Evolutionary conservation across 2,113 vertebrate genomes (phyloP).

Genomic region (Cololabis saira): DNA sequence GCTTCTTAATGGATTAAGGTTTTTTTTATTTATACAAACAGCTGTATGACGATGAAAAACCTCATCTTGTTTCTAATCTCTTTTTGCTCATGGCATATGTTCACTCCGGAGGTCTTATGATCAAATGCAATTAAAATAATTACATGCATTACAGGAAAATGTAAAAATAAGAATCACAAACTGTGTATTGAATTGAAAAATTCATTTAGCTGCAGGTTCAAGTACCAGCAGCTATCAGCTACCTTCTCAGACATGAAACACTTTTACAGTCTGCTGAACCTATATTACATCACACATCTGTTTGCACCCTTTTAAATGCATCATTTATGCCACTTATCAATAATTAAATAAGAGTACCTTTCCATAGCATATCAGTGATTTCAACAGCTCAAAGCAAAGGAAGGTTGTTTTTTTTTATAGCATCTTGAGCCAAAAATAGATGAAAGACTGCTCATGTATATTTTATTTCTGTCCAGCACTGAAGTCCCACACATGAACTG

Average conservation of each 20-base stretch:
- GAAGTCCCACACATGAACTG: not conserved
- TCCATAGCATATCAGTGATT: not conserved
- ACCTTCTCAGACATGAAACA: not conserved
- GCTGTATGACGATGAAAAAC: too few species aligned
- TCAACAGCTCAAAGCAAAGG: not conserved
- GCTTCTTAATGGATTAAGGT: too few species aligned
- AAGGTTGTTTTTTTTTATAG: slow-evolving; percentile 4
- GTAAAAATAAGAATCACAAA: not conserved
- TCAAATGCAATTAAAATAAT: too few species aligned
- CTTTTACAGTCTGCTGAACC: not conserved
- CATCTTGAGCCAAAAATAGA: slow-evolving; percentile 25
- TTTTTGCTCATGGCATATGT: too few species aligned
- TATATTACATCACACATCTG: not conserved
- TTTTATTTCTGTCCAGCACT: slow-evolving; percentile 20
- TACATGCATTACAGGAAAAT: not conserved
- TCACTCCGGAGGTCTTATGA: too few species aligned
- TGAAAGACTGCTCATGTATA: slow-evolving; percentile 16
- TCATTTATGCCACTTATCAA: not conserved
- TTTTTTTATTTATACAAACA: too few species aligned
- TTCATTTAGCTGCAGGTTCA: not conserved
- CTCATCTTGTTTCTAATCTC: too few species aligned
- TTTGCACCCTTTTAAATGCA: slow-evolving; percentile 1
- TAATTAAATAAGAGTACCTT: not conserved
- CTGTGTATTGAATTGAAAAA: not conserved
- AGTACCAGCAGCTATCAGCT: not conserved